A percentile compares a stretch with the other conserved stretches of the same genome.
Evolutionary conservation across 1,140 invertebrate species (phyloP).

Genomic region (Agrilus planipennis): DNA sequence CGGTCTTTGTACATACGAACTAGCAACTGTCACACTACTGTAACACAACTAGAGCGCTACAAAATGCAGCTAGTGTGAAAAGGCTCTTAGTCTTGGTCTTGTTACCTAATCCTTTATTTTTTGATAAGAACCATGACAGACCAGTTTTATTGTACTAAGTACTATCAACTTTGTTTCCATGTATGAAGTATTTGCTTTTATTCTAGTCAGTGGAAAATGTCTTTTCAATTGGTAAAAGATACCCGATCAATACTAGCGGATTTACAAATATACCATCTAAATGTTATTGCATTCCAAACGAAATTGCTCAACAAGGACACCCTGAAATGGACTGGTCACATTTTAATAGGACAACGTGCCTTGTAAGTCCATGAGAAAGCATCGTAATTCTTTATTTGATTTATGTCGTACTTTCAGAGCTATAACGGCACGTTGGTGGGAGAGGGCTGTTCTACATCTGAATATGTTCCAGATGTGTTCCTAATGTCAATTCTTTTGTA

Average conservation of each 20-base stretch:
- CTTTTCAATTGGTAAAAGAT: slow-evolving; percentile 67
- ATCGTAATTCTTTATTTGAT: slow-evolving; percentile 6
- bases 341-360: slow-evolving; percentile 51
- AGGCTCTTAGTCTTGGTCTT: too few species aligned
- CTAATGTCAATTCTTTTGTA: slow-evolving; percentile 93
- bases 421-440: slow-evolving; percentile 69
- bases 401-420: slow-evolving; percentile 41
- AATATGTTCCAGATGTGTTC: slow-evolving; percentile 85
- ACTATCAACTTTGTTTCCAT: too few species aligned
- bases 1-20: too few species aligned
- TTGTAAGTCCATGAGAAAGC: slow-evolving; percentile 39
- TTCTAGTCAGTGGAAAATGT: slow-evolving; percentile 75
- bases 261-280: slow-evolving; percentile 42
- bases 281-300: slow-evolving; percentile 50
- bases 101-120: too few species aligned
- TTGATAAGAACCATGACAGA: too few species aligned
- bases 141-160: too few species aligned
- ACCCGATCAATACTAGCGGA: slow-evolving; percentile 48
- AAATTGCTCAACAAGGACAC: slow-evolving; percentile 33
- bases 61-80: too few species aligned
- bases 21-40: too few species aligned
- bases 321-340: slow-evolving; percentile 37
- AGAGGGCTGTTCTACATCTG: slow-evolving; percentile 55
- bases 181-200: too few species aligned
- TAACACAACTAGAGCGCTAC: too few species aligned